These are phyloP conservation scores for Tetramorium parvispinum DNA, from an alignment of 1,140 invertebrate genomes.

Conservation along the genomic window DNA sequence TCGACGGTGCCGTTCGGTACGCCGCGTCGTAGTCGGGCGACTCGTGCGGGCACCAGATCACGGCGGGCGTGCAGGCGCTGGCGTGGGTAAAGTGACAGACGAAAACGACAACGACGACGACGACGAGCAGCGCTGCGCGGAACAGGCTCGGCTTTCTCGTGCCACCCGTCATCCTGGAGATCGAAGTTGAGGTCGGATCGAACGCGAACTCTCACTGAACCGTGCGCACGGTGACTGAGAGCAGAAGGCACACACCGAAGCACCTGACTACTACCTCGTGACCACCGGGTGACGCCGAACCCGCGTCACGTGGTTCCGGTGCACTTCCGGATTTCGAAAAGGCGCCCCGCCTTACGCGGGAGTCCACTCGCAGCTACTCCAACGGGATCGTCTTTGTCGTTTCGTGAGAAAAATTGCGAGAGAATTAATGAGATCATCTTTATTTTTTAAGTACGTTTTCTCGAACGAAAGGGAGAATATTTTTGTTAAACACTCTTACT, in stretches of 20 bases:
- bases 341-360: background rate
- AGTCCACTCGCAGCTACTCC: too few relatives aligned
- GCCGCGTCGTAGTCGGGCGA: conserved; percentile 35
- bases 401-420: background rate
- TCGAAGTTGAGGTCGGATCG: conserved; percentile 35
- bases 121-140: conserved; percentile 29
- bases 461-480: background rate
- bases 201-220: background rate
- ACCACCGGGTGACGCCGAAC: conserved; percentile 73
- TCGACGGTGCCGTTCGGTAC: conserved; percentile 31
- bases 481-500: background rate
- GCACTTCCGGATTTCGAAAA: conserved; percentile 68
- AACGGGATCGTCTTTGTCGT: background rate
- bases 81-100: conserved; percentile 47
- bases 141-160: background rate
- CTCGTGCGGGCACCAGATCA: conserved; percentile 75
- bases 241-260: conserved; percentile 61
- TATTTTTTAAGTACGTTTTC: background rate
- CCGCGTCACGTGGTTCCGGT: conserved; percentile 69
- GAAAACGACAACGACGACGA: conserved; percentile 39
- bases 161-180: conserved; percentile 13
- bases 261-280: conserved; percentile 73
- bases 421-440: background rate
- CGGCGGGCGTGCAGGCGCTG: conserved; percentile 74
- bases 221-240: conserved; percentile 17